Evolutionary conservation across 1,140 invertebrate species (phyloP).

Genomic region (Monochamus saltuarius): DNA sequence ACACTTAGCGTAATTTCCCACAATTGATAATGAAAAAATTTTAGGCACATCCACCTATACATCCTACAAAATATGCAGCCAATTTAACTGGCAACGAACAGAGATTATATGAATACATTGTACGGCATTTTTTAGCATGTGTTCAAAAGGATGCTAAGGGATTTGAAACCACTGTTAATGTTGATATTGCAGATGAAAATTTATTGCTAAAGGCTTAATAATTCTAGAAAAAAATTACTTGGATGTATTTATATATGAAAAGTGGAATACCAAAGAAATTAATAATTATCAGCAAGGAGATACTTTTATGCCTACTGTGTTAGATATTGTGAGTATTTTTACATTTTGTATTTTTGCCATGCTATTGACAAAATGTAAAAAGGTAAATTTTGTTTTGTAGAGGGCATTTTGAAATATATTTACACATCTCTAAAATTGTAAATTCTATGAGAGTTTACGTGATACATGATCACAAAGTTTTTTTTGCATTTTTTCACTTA

Average conservation of each 20-base stretch:
- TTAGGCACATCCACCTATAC: slow-evolving; percentile 96
- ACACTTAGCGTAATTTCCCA: no score
- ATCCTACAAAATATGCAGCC: slow-evolving; percentile 87
- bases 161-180: slow-evolving; percentile 88
- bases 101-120: slow-evolving; percentile 92
- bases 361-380: not conserved
- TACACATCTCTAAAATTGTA: no score
- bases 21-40: no score
- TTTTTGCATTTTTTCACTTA: no score
- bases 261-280: slow-evolving; percentile 92
- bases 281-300: slow-evolving; percentile 73
- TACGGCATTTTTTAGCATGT: slow-evolving; percentile 95
- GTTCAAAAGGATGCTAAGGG: slow-evolving; percentile 92
- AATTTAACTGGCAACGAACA: slow-evolving; percentile 78
- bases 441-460: no score
- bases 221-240: slow-evolving; percentile 93
- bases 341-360: no score
- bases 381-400: no score
- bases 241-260: slow-evolving; percentile 97
- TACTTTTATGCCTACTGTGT: slow-evolving; percentile 79
- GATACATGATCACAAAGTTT: no score
- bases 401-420: no score
- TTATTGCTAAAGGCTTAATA: slow-evolving; percentile 83
- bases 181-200: slow-evolving; percentile 85
- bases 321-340: slow-evolving; percentile 66